A percentile compares a stretch with the other conserved stretches of the same genome.
Evolutionary conservation across 53 echinoderm and acorn worm genomes (phyloP).

Genomic region (Stichopus horrens): DNA sequence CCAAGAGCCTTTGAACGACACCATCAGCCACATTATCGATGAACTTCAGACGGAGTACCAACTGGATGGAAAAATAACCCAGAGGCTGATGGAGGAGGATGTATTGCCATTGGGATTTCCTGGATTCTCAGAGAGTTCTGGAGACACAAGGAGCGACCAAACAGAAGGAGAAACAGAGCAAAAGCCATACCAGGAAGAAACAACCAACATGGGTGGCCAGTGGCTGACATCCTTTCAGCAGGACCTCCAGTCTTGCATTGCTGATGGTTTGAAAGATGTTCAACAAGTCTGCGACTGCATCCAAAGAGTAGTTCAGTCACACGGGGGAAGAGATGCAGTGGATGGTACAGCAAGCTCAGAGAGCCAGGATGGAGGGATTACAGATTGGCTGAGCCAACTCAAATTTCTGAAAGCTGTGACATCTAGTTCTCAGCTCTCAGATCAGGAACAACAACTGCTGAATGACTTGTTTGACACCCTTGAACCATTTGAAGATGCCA

Average conservation of each 20-base stretch:
- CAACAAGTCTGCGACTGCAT: constrained; percentile 19
- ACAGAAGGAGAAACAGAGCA: neutral
- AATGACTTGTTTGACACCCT: constrained; percentile 41
- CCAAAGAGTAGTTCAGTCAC: constrained; percentile 14
- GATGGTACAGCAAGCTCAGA: neutral
- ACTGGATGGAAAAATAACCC: constrained; percentile 28
- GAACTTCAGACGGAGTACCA: constrained; percentile 13
- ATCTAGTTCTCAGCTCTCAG: constrained; percentile 1
- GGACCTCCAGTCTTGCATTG: constrained; percentile 18
- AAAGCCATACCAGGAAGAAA: constrained; percentile 7
- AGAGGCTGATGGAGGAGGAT: constrained; percentile 21
- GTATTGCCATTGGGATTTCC: neutral
- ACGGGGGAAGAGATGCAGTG: neutral
- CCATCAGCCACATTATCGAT: constrained; percentile 4
- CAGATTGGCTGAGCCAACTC: constrained; percentile 30
- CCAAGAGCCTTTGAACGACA: constrained; percentile 22
- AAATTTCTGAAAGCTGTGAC: constrained; percentile 26
- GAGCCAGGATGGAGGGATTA: neutral
- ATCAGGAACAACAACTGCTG: constrained; percentile 9
- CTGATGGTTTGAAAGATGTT: constrained; percentile 20
- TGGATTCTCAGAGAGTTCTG: constrained; percentile 5
- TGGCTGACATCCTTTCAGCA: constrained; percentile 30
- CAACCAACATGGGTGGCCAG: neutral
- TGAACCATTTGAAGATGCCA: constrained; percentile 57
- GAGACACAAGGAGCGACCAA: neutral